Evolutionary conservation across 2,797 vertebrate species (phyloP).

Genomic region (Loriculus beryllinus): DNA sequence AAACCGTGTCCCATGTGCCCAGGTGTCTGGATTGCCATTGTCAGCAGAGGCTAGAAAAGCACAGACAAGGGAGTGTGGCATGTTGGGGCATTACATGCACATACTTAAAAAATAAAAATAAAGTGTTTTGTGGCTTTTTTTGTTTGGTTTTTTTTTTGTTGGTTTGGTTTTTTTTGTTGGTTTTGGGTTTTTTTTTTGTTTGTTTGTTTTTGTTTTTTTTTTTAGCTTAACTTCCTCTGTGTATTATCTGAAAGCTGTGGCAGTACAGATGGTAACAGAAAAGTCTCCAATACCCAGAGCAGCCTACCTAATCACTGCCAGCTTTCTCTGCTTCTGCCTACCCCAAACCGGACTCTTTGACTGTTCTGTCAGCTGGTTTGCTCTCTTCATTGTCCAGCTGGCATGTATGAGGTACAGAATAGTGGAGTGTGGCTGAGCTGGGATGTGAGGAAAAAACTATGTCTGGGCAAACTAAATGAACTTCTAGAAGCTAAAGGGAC

Average conservation of each 20-base stretch:
- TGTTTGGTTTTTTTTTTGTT: too few species aligned
- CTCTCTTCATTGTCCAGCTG: not conserved
- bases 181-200: too few species aligned
- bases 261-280: not conserved
- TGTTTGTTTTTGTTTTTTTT: too few species aligned
- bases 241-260: not conserved
- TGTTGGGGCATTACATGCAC: rapidly evolving
- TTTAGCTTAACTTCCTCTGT: not conserved
- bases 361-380: not conserved
- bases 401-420: not conserved
- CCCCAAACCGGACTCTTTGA: not conserved
- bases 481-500: not conserved
- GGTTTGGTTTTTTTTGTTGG: too few species aligned
- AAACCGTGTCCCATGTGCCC: not conserved
- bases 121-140: too few species aligned
- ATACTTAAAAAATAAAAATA: not conserved
- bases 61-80: not conserved
- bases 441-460: not conserved
- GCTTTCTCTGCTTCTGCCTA: not conserved
- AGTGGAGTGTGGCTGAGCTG: not conserved
- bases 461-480: not conserved
- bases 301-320: not conserved
- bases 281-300: not conserved
- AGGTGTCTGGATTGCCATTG: not conserved
- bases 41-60: not conserved